Conservation (phyloP, 2,888 invertebrate species). For the Melieria picta region DNA sequence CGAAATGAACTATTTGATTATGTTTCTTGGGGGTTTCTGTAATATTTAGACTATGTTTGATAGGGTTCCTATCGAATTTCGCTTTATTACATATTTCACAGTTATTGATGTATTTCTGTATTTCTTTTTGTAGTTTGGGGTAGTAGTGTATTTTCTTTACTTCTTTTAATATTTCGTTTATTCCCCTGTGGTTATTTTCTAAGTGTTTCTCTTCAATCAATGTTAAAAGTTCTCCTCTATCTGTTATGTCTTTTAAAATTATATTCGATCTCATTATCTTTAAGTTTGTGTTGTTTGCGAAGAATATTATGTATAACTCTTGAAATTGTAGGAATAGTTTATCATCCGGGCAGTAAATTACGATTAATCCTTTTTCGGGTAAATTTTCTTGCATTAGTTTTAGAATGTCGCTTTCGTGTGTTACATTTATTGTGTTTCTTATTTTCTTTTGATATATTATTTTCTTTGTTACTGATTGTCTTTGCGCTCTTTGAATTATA, state of each 20-base stretch:
- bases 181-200: no score
- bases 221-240: conserved; percentile 2
- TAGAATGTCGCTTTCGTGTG: conserved; percentile 24
- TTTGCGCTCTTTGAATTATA: not conserved
- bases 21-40: no score
- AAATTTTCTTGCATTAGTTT: conserved; percentile 31
- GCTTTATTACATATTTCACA: conserved; percentile 11
- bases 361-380: conserved; percentile 33
- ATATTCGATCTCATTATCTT: conserved; percentile 1
- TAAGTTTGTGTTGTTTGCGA: conserved; percentile 28
- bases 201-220: no score
- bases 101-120: conserved; percentile 13
- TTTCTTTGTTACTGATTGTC: conserved; percentile 2
- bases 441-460: conserved; percentile 23
- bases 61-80: conserved; percentile 5
- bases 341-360: conserved; percentile 29
- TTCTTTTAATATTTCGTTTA: no score
- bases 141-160: not conserved
- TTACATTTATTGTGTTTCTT: conserved; percentile 3
- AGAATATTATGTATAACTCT: conserved; percentile 28
- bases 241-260: conserved; percentile 16
- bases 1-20: no score
- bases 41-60: not conserved
- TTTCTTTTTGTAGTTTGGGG: conserved; percentile 4
- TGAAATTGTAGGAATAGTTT: conserved; percentile 1